phyloP scores from a whole-genome alignment of 2,113 vertebrate genomes.

The Vireo altiloquus region DNA sequence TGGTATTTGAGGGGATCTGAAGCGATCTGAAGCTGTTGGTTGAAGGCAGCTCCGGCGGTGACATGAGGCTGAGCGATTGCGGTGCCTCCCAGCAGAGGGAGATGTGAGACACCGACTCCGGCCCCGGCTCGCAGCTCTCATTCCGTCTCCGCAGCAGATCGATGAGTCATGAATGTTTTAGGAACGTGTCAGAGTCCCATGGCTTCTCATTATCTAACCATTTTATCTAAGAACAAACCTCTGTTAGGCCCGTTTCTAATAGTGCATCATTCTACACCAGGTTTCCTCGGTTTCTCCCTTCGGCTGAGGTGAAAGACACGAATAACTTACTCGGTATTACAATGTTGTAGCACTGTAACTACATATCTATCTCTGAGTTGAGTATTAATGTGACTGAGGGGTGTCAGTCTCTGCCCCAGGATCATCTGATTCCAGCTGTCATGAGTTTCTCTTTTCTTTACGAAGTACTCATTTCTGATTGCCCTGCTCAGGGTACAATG shows the following conservation, averaged over 20 bases:
- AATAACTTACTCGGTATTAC: neutral
- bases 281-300: neutral
- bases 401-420: neutral
- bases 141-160: neutral
- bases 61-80: neutral
- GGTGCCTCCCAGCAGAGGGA: constrained; percentile 19
- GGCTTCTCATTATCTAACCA: neutral
- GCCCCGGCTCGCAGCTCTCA: neutral
- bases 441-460: neutral
- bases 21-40: neutral
- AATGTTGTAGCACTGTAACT: neutral
- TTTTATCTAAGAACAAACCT: neutral
- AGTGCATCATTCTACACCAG: neutral
- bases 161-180: neutral
- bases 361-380: neutral
- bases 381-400: neutral
- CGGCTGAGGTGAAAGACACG: neutral
- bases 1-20: accelerated
- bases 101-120: neutral
- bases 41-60: accelerated
- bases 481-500: neutral
- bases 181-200: neutral
- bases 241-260: neutral
- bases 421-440: neutral
- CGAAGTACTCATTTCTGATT: neutral